Conservation (phyloP, 2,888 invertebrate genomes). For the Corbicula japonica region DNA sequence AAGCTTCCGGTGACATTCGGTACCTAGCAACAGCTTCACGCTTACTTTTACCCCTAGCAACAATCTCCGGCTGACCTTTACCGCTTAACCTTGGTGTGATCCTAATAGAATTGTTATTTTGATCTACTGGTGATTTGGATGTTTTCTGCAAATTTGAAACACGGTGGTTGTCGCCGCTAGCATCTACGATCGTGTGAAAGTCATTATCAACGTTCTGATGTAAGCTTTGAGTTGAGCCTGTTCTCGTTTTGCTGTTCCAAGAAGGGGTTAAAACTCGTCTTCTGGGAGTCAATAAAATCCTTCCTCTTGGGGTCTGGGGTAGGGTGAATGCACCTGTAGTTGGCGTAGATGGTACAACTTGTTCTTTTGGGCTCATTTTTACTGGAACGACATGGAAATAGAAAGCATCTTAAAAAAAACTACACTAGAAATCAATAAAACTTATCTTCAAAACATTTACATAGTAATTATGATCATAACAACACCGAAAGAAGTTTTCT, state of each 20-base stretch:
- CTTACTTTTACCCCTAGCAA: too few relatives aligned
- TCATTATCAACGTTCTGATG: not conserved
- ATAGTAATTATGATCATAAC: not conserved
- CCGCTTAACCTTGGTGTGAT: not conserved
- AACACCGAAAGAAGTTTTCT: not conserved
- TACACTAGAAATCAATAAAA: not conserved
- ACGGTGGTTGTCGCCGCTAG: constrained; percentile 6
- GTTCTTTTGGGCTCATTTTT: constrained; percentile 3
- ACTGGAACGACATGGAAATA: too few relatives aligned
- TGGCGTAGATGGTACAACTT: constrained; percentile 34
- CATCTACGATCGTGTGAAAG: not conserved
- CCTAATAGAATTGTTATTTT: not conserved
- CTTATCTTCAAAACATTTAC: not conserved
- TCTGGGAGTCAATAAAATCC: not conserved
- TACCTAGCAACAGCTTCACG: constrained; percentile 16
- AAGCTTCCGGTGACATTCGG: constrained; percentile 21
- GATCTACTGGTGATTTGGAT: not conserved
- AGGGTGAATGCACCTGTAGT: constrained; percentile 8
- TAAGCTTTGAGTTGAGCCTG: not conserved
- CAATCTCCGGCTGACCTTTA: constrained; percentile 8
- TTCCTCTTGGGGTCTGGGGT: not conserved
- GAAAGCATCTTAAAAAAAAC: too few relatives aligned
- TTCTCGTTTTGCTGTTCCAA: not conserved
- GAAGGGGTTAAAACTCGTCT: not conserved
- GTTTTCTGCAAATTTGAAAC: not conserved